phyloP scores from a whole-genome alignment of 2,113 vertebrate genomes.

The Hippocampus comes region DNA sequence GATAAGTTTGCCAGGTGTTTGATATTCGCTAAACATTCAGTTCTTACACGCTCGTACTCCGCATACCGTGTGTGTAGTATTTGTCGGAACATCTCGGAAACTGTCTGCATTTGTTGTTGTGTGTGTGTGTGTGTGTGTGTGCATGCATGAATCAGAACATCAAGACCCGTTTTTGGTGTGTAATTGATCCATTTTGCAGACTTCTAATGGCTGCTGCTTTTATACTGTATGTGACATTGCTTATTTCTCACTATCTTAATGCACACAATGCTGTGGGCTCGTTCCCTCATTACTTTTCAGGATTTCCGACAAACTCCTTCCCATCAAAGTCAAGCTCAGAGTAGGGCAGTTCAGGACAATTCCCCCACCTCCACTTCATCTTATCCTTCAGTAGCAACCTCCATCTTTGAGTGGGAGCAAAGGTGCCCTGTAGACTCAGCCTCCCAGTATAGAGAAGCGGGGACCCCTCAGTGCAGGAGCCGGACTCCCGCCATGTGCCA shows the following conservation, averaged over 20 bases:
- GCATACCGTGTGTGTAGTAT: no score
- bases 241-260: slow-evolving; percentile 32
- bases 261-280: slow-evolving; percentile 34
- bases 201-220: background rate
- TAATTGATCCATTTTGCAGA: slow-evolving; percentile 28
- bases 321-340: slow-evolving; percentile 30
- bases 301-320: slow-evolving; percentile 49
- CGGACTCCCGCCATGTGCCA: slow-evolving; percentile 65
- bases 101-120: no score
- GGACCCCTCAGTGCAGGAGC: slow-evolving; percentile 65
- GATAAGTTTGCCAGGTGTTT: no score
- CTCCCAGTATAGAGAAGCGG: slow-evolving; percentile 60
- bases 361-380: slow-evolving; percentile 63
- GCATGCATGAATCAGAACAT: background rate
- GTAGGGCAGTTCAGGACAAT: slow-evolving; percentile 64
- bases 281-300: slow-evolving; percentile 54
- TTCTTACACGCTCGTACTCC: no score
- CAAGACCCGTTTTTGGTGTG: background rate
- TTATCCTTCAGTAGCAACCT: slow-evolving; percentile 90
- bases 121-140: no score
- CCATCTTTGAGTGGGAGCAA: slow-evolving; percentile 89
- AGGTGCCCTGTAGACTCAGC: slow-evolving; percentile 72
- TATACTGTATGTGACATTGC: slow-evolving; percentile 1
- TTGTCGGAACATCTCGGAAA: no score
- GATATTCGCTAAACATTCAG: no score